Conservation (phyloP, 2,113 vertebrate genomes). For the Plecturocebus donacophilus region DNA sequence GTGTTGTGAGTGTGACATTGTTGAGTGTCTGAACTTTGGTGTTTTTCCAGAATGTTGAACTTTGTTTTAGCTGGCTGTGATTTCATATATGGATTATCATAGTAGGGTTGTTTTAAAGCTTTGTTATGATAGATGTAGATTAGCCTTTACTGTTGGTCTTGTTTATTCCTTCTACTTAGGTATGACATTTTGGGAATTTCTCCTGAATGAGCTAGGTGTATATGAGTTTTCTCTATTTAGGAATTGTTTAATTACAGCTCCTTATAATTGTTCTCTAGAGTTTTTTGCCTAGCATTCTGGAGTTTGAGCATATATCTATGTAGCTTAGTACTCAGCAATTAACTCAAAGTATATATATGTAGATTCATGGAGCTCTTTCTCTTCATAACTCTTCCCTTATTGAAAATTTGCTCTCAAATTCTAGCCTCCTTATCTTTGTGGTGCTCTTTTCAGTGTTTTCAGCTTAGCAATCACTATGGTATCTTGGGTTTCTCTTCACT, state of each 20-base stretch:
- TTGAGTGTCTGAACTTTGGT: not conserved
- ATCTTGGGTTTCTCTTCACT: not conserved
- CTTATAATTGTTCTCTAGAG: not conserved
- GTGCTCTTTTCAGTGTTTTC: not conserved
- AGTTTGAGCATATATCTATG: not conserved
- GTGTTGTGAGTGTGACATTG: not conserved
- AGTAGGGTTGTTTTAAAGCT: not conserved
- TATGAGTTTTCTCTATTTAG: not conserved
- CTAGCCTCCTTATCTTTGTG: not conserved
- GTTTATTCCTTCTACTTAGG: not conserved
- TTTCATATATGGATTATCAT: not conserved
- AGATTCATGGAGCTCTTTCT: not conserved
- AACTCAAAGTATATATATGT: not conserved
- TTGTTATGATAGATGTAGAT: not conserved
- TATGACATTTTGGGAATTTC: not conserved
- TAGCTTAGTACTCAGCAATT: not conserved
- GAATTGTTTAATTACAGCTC: not conserved
- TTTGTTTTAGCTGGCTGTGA: not conserved
- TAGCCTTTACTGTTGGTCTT: not conserved
- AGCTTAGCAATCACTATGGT: not conserved
- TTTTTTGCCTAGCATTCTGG: not conserved
- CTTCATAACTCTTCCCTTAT: not conserved
- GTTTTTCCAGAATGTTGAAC: not conserved
- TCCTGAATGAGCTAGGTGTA: not conserved
- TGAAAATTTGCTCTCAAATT: not conserved